phyloP scores from a whole-genome alignment of 2,797 vertebrate species.

The Ceyx erithaca region DNA sequence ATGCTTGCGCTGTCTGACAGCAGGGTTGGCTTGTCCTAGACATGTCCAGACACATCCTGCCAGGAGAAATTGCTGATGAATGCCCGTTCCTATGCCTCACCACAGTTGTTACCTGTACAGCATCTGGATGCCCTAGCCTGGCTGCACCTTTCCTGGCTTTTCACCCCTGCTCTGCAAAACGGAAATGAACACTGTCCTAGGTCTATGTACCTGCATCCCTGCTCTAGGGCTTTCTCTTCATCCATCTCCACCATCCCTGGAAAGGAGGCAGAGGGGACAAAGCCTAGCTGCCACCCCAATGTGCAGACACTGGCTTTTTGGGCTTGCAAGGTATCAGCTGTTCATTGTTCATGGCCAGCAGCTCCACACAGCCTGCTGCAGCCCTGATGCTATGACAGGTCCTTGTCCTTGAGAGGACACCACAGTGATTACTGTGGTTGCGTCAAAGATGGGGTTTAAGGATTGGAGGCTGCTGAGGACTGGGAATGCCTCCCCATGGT shows the following conservation, averaged over 20 bases:
- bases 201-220: not conserved
- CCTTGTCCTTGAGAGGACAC: not conserved
- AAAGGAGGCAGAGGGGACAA: not conserved
- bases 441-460: not conserved
- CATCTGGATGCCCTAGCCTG: not conserved
- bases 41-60: rapidly evolving
- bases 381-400: not conserved
- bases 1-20: rapidly evolving
- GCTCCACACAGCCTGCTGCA: not conserved
- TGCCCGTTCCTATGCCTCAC: not conserved
- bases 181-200: not conserved
- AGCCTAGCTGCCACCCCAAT: rapidly evolving
- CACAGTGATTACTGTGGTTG: rapidly evolving
- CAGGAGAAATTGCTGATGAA: not conserved
- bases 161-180: not conserved
- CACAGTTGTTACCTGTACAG: not conserved
- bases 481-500: not conserved
- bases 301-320: not conserved
- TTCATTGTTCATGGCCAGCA: not conserved
- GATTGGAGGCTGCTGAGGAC: not conserved
- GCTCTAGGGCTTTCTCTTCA: not conserved
- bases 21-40: not conserved
- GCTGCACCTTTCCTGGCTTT: not conserved
- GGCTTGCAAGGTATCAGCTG: rapidly evolving
- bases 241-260: not conserved